Evolutionary conservation across 2,797 vertebrate genomes (phyloP).

Genomic region (Spea hammondii): DNA sequence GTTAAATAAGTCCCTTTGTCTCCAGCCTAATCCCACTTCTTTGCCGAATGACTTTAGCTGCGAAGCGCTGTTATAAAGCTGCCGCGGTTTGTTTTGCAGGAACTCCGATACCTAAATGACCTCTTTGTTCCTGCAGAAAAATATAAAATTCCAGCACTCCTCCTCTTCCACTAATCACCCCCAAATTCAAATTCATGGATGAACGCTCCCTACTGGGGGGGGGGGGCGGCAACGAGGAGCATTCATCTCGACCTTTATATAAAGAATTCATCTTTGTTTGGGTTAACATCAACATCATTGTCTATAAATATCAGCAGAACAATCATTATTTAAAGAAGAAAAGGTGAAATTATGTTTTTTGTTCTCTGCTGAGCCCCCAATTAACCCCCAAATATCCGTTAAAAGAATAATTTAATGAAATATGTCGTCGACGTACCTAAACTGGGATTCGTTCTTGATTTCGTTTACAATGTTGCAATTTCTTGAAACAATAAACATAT

Average conservation of each 20-base stretch:
- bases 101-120: conserved; percentile 36
- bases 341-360: background rate
- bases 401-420: too few relatives aligned
- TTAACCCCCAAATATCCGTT: too few relatives aligned
- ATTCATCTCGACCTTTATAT: background rate
- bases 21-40: background rate
- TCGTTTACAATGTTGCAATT: too few relatives aligned
- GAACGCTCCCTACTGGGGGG: conserved; percentile 17
- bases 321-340: background rate
- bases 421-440: too few relatives aligned
- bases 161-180: conserved; percentile 16
- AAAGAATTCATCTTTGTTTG: conserved; percentile 6
- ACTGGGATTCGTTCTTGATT: too few relatives aligned
- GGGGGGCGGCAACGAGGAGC: background rate
- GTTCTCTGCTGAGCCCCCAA: background rate
- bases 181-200: conserved; percentile 7
- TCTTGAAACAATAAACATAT: too few relatives aligned
- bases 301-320: background rate
- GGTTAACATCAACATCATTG: background rate
- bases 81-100: conserved; percentile 16
- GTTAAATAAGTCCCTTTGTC: too few relatives aligned
- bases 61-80: conserved; percentile 14
- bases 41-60: conserved; percentile 25
- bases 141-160: conserved; percentile 15
- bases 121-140: conserved; percentile 32